Conservation (phyloP, 2,888 invertebrate genomes). For the Lepidochrysops patricia region DNA sequence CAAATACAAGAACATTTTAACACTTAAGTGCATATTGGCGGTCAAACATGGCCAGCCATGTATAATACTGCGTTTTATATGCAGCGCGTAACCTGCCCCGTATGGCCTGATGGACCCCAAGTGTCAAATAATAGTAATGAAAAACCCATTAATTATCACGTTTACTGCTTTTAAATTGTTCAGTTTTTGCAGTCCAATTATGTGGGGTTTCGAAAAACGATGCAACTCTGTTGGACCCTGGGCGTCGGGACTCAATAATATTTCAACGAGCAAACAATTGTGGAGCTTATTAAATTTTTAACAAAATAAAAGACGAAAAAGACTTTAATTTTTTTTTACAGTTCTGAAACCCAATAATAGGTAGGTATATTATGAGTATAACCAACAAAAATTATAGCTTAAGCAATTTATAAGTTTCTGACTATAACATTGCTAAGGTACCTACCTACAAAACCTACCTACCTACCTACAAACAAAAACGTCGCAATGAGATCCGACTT, state of each 20-base stretch:
- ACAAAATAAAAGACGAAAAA: no score
- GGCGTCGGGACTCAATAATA: neutral
- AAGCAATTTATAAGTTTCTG: no score
- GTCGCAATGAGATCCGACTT: neutral
- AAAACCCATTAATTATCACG: slow-evolving; percentile 32
- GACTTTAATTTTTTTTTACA: no score
- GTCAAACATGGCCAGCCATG: slow-evolving; percentile 12
- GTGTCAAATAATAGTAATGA: slow-evolving; percentile 30
- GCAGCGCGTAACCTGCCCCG: slow-evolving; percentile 22
- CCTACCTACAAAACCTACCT: no score
- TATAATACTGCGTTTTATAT: slow-evolving; percentile 30
- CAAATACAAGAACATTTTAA: slow-evolving; percentile 16
- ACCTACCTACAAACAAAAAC: no score
- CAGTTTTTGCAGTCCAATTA: slow-evolving; percentile 13
- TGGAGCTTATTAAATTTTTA: no score
- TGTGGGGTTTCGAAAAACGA: neutral
- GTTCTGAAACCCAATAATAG: no score
- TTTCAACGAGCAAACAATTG: neutral
- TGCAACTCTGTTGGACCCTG: slow-evolving; percentile 5
- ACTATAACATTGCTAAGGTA: no score
- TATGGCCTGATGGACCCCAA: slow-evolving; percentile 25
- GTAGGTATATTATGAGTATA: no score
- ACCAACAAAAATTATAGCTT: no score
- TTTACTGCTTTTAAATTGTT: slow-evolving; percentile 28
- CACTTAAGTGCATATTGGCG: slow-evolving; percentile 15